Conservation (phyloP, 2,888 invertebrate genomes). For the Zelleria hepariella region DNA sequence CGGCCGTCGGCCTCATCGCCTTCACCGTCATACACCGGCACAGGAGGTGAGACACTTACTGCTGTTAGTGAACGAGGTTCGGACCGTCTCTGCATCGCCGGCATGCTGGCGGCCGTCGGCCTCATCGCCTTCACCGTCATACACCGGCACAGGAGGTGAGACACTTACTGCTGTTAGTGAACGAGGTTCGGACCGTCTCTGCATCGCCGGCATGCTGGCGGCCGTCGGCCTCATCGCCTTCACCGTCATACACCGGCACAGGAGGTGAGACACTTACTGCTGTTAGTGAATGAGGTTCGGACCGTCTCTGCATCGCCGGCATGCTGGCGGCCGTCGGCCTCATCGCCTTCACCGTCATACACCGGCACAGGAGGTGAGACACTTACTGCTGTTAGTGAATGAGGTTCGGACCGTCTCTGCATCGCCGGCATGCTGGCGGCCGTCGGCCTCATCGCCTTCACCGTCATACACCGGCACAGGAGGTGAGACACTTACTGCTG, state of each 20-base stretch:
- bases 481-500: no score
- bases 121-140: constrained; percentile 94
- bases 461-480: constrained; percentile 91
- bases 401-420: no score
- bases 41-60: constrained; percentile 91
- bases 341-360: constrained; percentile 93
- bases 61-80: constrained; percentile 85
- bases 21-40: constrained; percentile 95
- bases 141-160: constrained; percentile 92
- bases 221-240: constrained; percentile 91
- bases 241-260: constrained; percentile 91
- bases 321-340: constrained; percentile 87
- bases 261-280: no score
- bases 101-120: constrained; percentile 86
- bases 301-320: constrained; percentile 94
- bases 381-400: no score
- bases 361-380: constrained; percentile 92
- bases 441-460: constrained; percentile 94
- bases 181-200: constrained; percentile 92
- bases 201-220: constrained; percentile 88
- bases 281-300: constrained; percentile 86
- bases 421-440: no score
- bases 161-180: no score
- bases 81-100: constrained; percentile 92
- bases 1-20: constrained; percentile 86